These are phyloP conservation scores for Bursaphelenchus okinawaensis DNA, from an alignment of 2,888 invertebrate species.

Conservation along the genomic window DNA sequence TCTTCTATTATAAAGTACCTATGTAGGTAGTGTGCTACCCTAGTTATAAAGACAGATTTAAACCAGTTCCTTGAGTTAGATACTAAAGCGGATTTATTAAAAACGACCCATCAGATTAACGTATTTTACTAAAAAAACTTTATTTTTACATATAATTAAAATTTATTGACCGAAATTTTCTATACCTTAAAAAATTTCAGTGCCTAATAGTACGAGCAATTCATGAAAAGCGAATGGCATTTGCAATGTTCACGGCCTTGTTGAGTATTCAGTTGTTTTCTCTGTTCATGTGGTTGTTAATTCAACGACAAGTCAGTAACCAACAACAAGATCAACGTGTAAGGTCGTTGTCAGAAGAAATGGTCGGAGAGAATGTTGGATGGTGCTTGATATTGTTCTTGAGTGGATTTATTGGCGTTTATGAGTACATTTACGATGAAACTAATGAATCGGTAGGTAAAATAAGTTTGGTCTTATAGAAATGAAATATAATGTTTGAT, in stretches of 20 bases:
- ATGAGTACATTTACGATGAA: conserved; percentile 1
- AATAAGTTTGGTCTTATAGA: too few species aligned
- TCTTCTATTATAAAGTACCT: too few species aligned
- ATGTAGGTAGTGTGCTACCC: too few species aligned
- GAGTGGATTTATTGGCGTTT: conserved; percentile 9
- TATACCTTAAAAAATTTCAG: neutral
- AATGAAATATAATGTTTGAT: too few species aligned
- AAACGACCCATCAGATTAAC: too few species aligned
- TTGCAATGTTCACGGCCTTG: conserved; percentile 3
- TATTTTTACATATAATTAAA: too few species aligned
- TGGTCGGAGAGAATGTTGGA: neutral
- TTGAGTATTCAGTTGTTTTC: neutral
- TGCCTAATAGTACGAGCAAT: conserved; percentile 7
- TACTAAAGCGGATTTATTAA: too few species aligned
- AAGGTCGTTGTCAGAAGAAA: neutral
- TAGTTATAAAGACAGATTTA: too few species aligned
- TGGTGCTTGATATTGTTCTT: neutral
- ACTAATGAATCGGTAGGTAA: neutral
- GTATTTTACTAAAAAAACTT: neutral
- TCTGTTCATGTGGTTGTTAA: conserved; percentile 2
- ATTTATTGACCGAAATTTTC: too few species aligned
- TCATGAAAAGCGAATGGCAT: conserved; percentile 7
- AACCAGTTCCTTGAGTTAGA: too few species aligned
- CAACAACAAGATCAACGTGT: neutral
- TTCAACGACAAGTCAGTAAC: neutral